Base-by-base conservation (phyloP, 2,888 invertebrate genomes). In the Spodoptera exigua region DNA sequence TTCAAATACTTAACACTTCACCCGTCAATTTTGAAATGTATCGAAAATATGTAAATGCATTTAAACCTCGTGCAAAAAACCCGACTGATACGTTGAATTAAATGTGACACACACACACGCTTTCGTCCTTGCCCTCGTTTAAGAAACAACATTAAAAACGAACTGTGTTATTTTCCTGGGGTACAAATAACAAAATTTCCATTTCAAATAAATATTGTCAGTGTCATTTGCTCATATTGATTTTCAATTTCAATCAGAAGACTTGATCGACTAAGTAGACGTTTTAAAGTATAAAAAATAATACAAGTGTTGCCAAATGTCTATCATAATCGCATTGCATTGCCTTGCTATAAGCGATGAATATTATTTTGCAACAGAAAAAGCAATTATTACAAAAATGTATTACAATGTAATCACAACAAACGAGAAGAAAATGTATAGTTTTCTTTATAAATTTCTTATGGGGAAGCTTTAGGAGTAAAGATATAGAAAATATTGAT, bases 41-140 rank as follows among this genome's bases (percentile, higher is more conserved):
- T 52, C 14, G 21, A 51, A 67, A 58, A 58, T 67, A 71, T 72
- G 67, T 61, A 45, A 60, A 59, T 54, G 1, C 35, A 35, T 60
- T 60, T 36, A 39, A 47, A 36, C 34, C 27, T 43, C 40, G 36
- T 45, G 39, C 36, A 73, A 61, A 60, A 68, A 54, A 47, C 32
- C 43, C 49, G 61, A 40, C 35, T 27, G 49, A 61, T 39, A 72
- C 53, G 46, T 16, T 68, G 41, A 43, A 68, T 68, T 72, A 55
- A 70, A 63, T 53, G 16, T 70, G 64, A 70, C 64, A 56, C 55
- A 66, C 55, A 66, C 39, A 48, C 46, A 10, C 62, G 47, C 68
- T 61, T 56, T 51, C 65, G 65, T 59, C 70, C 70, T 71, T 71
- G 74, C 65, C 65, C 65, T 64, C 71, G 49, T 60, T 71, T 54